Base-by-base conservation (phyloP, 2,797 vertebrate species). In the Nyctibius grandis region DNA sequence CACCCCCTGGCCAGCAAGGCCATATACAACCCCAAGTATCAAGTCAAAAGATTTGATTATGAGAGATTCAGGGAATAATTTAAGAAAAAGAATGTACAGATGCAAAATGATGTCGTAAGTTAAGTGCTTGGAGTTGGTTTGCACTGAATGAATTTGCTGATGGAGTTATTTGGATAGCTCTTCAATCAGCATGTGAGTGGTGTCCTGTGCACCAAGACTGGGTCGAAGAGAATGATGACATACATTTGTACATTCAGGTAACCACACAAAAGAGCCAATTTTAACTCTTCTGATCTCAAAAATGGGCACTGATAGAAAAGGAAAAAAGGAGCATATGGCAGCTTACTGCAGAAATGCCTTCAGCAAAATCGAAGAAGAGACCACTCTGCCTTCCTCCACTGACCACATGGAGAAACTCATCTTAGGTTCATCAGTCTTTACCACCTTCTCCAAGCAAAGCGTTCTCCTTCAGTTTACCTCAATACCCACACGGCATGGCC, bases 1-100 rank as follows among this genome's bases (percentile, higher is more conserved):
- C 50, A 51, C 13, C n/a, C 44, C 19, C 9, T 26, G 72, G 25
- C 19, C 63, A 76, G 67, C 81, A 85, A 92, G 18, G 47, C 26
- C 54, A 88, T 33, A 90, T 36, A 88, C 54, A 77, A 81, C 26
- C 73, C 72, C 23, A 88, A 74, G 77, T 51, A 88, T 56, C 77
- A 92, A 91, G 74, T 72, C 29, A 91, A 57, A 77, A 75, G 26
- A 90, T 91, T 38, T 88, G 42, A 95, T 88, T 86, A 82, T 65
- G 53, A 96, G 60, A 79, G 68, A 87, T 67, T 76, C 31, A 70
- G 44, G 44, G 77, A 91, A 20, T 88, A 88, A 95, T 60, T 95
- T 59, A 54, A 81, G 21, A 79, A 82, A 79, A 97, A 70, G 6
- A 78, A 96, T 9, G 26, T 40, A 54, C 42, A 93, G 76, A 92